Conservation (phyloP, 2,888 invertebrate genomes). For the Spodoptera exigua region DNA sequence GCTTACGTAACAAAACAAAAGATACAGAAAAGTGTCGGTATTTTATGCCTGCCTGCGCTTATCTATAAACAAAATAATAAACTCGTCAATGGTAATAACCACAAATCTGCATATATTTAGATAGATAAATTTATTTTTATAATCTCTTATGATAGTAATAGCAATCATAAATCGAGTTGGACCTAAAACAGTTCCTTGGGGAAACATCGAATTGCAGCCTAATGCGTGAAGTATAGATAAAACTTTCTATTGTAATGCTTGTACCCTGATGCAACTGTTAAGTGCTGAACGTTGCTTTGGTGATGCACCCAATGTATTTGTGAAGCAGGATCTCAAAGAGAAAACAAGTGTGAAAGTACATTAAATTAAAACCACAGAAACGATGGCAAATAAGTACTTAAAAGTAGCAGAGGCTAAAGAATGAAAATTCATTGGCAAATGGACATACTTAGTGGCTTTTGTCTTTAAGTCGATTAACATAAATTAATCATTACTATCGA, state of each 20-base stretch:
- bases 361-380: background rate
- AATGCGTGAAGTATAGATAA: background rate
- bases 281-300: constrained; percentile 36
- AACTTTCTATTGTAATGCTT: constrained; percentile 24
- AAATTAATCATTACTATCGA: constrained; percentile 30
- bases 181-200: constrained; percentile 7
- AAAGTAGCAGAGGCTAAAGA: background rate
- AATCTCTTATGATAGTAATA: background rate
- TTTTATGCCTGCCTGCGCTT: no score
- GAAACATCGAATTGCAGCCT: background rate
- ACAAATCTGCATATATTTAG: no score
- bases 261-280: constrained; percentile 13
- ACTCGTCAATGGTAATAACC: no score
- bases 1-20: no score
- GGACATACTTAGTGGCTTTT: constrained; percentile 4
- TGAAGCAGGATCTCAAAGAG: background rate
- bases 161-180: background rate
- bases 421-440: background rate
- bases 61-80: no score
- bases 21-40: no score
- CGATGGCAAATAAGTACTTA: background rate
- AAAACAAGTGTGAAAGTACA: background rate
- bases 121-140: no score
- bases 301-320: constrained; percentile 3
- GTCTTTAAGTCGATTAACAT: constrained; percentile 15